A percentile compares a stretch with the other conserved stretches of the same genome.
Conservation (phyloP, 2,888 invertebrate species). For the Eutolmus rufibarbis region DNA sequence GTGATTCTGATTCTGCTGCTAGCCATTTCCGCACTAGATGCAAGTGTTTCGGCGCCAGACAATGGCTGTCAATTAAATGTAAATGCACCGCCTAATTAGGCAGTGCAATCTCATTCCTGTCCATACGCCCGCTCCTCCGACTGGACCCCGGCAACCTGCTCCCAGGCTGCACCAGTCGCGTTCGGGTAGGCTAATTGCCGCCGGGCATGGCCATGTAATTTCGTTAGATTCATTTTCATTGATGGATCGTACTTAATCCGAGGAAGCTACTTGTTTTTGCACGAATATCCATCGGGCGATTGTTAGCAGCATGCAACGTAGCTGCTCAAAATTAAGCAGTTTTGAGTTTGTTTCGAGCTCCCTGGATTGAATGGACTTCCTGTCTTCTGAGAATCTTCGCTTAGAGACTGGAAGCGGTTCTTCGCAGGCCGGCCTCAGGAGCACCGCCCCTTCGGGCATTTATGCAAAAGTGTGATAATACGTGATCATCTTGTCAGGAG, state of each 20-base stretch:
- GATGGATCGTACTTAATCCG: slow-evolving; percentile 21
- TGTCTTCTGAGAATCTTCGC: neutral
- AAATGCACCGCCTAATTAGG: slow-evolving; percentile 4
- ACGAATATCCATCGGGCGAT: slow-evolving; percentile 14
- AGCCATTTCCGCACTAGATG: neutral
- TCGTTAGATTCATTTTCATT: slow-evolving; percentile 19
- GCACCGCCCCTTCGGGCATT: neutral
- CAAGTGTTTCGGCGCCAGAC: slow-evolving; percentile 3
- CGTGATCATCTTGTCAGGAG: slow-evolving; percentile 13
- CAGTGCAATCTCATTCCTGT: neutral
- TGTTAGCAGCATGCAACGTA: neutral
- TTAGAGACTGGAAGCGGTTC: neutral
- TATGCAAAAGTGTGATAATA: slow-evolving; percentile 13
- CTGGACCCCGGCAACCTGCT: neutral
- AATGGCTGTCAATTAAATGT: slow-evolving; percentile 14
- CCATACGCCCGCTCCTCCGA: neutral
- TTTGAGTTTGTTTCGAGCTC: neutral
- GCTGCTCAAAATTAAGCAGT: neutral
- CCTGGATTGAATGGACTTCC: neutral
- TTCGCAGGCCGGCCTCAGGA: neutral
- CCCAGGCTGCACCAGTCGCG: neutral
- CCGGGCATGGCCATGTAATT: neutral
- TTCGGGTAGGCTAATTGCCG: neutral
- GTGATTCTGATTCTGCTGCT: neutral
- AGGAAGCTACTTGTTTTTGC: slow-evolving; percentile 24